These are phyloP conservation scores for Podarcis raffonei DNA, from an alignment of 2,113 vertebrate species.

Conservation along the genomic window DNA sequence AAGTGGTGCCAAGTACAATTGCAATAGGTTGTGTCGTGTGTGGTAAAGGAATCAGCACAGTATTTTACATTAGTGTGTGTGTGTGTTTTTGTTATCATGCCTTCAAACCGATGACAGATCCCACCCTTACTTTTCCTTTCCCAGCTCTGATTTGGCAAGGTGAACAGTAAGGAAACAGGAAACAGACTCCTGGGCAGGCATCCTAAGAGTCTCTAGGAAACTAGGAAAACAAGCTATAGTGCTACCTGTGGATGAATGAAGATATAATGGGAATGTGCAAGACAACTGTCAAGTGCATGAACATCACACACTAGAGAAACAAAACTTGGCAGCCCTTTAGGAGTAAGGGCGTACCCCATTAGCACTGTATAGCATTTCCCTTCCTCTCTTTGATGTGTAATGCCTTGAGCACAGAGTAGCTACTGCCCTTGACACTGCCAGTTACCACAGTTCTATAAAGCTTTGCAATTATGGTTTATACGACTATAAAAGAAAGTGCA, in stretches of 20 bases:
- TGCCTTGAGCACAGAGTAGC: background rate
- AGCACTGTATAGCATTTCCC: background rate
- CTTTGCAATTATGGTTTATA: conserved; percentile 20
- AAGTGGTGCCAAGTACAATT: background rate
- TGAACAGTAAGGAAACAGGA: background rate
- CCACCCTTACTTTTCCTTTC: background rate
- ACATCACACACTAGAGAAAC: background rate
- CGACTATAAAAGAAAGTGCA: conserved; percentile 22
- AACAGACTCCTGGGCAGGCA: background rate
- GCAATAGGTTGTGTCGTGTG: background rate
- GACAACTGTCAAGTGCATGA: background rate
- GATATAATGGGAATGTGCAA: background rate
- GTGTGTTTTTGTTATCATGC: background rate
- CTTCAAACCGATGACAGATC: background rate
- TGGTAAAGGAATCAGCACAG: background rate
- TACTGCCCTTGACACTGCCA: background rate
- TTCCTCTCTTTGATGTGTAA: background rate
- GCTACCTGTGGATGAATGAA: background rate
- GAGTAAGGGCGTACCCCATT: background rate
- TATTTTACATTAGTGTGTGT: background rate
- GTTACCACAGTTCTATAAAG: background rate
- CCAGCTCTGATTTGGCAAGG: background rate
- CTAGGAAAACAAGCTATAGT: background rate
- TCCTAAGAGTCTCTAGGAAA: background rate
- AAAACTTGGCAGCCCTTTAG: background rate